A percentile compares a stretch with the other conserved stretches of the same genome.
Evolutionary conservation across 2,797 vertebrate species (phyloP).

Genomic region (Alcedo quadribrachys): DNA sequence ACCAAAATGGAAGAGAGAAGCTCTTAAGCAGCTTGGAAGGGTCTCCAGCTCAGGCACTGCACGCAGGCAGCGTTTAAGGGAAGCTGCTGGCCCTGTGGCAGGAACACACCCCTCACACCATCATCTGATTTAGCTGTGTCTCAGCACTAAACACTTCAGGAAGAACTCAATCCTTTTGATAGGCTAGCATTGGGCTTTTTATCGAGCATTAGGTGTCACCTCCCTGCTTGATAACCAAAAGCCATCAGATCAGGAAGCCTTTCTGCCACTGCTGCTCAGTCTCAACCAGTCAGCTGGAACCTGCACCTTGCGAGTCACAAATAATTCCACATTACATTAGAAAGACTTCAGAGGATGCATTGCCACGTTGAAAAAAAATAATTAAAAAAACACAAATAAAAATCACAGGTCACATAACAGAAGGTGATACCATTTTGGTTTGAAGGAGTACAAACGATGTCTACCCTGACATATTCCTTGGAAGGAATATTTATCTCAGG

Average conservation of each 20-base stretch:
- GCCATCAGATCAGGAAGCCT: not conserved
- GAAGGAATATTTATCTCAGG: not conserved
- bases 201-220: not conserved
- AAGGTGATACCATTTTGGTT: not conserved
- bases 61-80: not conserved
- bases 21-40: constrained; percentile 73
- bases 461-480: not conserved
- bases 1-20: constrained; percentile 71
- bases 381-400: no score
- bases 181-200: not conserved
- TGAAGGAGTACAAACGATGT: not conserved
- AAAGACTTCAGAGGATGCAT: not conserved
- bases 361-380: not conserved
- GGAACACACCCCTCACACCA: not conserved
- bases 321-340: not conserved
- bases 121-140: constrained; percentile 25
- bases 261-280: not conserved
- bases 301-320: not conserved
- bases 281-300: not conserved
- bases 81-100: not conserved
- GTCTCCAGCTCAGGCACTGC: constrained; percentile 26
- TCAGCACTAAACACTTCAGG: not conserved
- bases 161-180: not conserved
- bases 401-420: not conserved
- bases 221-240: not conserved